Conservation (phyloP, 1,140 invertebrate genomes). For the Sinella curviseta region DNA sequence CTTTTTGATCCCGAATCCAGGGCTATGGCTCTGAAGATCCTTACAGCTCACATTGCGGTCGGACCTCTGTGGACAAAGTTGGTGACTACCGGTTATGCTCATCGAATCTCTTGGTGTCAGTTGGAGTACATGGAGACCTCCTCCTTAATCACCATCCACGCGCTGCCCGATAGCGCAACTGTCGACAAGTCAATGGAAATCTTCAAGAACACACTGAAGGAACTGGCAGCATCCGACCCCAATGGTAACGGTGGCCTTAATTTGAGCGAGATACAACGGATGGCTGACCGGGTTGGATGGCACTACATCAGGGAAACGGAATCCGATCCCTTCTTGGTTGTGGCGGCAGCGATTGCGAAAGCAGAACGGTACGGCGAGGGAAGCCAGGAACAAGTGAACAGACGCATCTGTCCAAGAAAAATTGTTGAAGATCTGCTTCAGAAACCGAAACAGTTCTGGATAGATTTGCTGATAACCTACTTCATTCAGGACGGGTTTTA, state of each 20-base stretch:
- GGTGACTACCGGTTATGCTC: constrained; percentile 35
- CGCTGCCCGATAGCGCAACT: constrained; percentile 30
- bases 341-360: constrained; percentile 44
- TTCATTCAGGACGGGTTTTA: constrained; percentile 63
- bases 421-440: constrained; percentile 64
- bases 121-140: constrained; percentile 45
- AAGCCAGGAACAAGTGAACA: constrained; percentile 56
- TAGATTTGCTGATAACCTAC: constrained; percentile 68
- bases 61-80: constrained; percentile 44
- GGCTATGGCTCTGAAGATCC: constrained; percentile 37
- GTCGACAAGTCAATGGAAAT: constrained; percentile 12
- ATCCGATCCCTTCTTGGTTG: constrained; percentile 41
- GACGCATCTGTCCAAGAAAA: constrained; percentile 70
- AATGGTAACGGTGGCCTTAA: constrained; percentile 17
- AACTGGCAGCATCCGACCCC: neutral
- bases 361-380: constrained; percentile 43
- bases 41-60: constrained; percentile 45
- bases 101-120: constrained; percentile 49
- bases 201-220: neutral
- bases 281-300: constrained; percentile 48
- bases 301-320: constrained; percentile 46
- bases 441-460: constrained; percentile 71
- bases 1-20: constrained; percentile 18
- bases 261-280: constrained; percentile 31
- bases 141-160: constrained; percentile 44